phyloP scores from a whole-genome alignment of 2,113 vertebrate species.

The Scophthalmus maximus region DNA sequence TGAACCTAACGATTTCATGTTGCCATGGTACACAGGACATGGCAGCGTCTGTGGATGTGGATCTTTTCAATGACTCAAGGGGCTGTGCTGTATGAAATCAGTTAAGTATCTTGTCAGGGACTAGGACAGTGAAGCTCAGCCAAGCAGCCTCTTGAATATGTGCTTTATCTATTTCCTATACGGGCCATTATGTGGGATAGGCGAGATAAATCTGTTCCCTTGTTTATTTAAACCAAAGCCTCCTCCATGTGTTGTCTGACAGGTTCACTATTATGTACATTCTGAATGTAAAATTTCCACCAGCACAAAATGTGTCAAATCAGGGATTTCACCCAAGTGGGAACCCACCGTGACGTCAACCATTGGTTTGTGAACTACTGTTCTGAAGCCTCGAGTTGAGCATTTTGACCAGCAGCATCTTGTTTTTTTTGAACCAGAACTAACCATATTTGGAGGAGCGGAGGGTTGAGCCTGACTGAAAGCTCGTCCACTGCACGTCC shows the following conservation, averaged over 20 bases:
- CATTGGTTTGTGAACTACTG: too few relatives aligned
- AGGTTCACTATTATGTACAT: background rate
- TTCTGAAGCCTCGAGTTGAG: too few relatives aligned
- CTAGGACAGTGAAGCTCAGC: background rate
- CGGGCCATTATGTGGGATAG: background rate
- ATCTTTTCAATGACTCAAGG: background rate
- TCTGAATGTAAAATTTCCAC: too few relatives aligned
- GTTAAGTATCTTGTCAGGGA: background rate
- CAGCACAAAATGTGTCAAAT: too few relatives aligned
- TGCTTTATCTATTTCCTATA: background rate
- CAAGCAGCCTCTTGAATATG: background rate
- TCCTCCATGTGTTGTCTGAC: background rate
- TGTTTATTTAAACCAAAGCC: background rate
- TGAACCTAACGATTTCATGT: background rate
- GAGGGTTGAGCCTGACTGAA: too few relatives aligned
- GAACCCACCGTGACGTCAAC: too few relatives aligned
- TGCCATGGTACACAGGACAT: background rate
- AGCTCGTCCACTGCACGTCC: too few relatives aligned
- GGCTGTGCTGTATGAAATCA: background rate
- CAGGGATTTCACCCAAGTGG: background rate
- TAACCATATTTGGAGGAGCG: too few relatives aligned
- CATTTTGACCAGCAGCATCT: too few relatives aligned
- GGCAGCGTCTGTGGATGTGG: too few relatives aligned
- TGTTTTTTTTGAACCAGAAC: too few relatives aligned
- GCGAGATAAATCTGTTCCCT: background rate